A percentile compares a stretch with the other conserved stretches of the same genome.
Evolutionary conservation across 2,888 invertebrate genomes (phyloP).

Genomic region (Salticus scenicus): DNA sequence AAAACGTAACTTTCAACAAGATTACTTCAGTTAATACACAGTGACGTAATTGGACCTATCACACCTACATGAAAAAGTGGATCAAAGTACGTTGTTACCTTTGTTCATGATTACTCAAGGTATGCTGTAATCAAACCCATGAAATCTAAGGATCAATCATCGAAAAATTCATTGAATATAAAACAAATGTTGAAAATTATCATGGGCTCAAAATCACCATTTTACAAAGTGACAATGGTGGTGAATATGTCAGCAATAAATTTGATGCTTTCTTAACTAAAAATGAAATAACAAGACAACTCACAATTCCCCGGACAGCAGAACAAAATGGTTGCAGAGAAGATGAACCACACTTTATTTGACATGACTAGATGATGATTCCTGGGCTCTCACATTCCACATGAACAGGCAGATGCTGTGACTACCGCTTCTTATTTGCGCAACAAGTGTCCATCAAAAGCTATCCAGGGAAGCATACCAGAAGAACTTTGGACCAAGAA

Average conservation of each 20-base stretch:
- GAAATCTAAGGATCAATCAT: neutral
- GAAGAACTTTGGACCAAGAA: too few species aligned
- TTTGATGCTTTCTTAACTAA: neutral
- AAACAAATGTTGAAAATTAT: too few species aligned
- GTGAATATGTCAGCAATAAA: neutral
- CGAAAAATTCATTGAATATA: neutral
- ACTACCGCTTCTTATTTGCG: too few species aligned
- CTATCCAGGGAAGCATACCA: too few species aligned
- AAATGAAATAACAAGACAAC: neutral
- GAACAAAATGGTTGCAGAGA: conserved; percentile 16
- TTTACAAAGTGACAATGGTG: neutral
- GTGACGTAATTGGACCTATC: neutral
- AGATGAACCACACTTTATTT: conserved; percentile 12
- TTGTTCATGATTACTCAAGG: conserved; percentile 17
- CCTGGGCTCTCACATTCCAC: too few species aligned
- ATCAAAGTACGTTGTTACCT: conserved; percentile 1
- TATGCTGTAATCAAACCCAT: conserved; percentile 9
- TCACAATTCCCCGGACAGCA: conserved; percentile 8
- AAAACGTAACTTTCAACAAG: neutral
- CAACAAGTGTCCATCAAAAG: too few species aligned
- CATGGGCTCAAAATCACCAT: neutral
- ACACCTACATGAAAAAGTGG: conserved; percentile 12
- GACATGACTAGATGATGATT: conserved; percentile 14
- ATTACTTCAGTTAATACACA: neutral
- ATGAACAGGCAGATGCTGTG: too few species aligned